phyloP scores from a whole-genome alignment of 2,797 vertebrate species.

The Danio tinwini region DNA sequence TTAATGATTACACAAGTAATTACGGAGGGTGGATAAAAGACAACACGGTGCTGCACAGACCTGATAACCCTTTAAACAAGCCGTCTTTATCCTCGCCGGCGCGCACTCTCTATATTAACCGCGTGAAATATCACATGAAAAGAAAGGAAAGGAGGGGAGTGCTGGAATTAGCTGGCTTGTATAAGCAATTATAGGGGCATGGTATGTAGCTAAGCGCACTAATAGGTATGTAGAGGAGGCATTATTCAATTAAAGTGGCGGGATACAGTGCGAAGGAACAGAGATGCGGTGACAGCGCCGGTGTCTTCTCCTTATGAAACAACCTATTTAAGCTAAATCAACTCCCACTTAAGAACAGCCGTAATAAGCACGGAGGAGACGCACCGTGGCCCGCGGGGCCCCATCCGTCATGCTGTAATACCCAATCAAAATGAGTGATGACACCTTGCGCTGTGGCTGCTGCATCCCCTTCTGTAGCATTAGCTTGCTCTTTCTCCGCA shows the following conservation, averaged over 20 bases:
- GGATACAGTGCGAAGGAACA: slow-evolving; percentile 81
- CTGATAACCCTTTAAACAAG: slow-evolving; percentile 58
- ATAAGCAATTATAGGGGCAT: slow-evolving; percentile 81
- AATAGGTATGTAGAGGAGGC: slow-evolving; percentile 82
- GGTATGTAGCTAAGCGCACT: slow-evolving; percentile 81
- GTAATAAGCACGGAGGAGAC: slow-evolving; percentile 87
- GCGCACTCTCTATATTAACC: slow-evolving; percentile 63
- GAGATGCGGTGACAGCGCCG: slow-evolving; percentile 80
- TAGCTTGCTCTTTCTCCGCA: slow-evolving; percentile 54
- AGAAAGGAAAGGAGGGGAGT: slow-evolving; percentile 66
- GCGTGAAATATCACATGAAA: slow-evolving; percentile 68
- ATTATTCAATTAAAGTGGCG: slow-evolving; percentile 90
- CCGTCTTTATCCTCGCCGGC: slow-evolving; percentile 46
- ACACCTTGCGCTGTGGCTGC: slow-evolving; percentile 79
- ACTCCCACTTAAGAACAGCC: slow-evolving; percentile 91
- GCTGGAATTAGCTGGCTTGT: slow-evolving; percentile 80
- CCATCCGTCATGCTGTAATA: slow-evolving; percentile 95
- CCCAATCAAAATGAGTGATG: slow-evolving; percentile 94
- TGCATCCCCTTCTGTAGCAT: slow-evolving; percentile 75
- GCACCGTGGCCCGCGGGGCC: slow-evolving; percentile 85
- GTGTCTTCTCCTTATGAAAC: slow-evolving; percentile 89
- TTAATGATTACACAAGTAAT: slow-evolving; percentile 62
- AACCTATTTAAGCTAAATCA: slow-evolving; percentile 96
- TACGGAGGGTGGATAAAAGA: slow-evolving; percentile 60
- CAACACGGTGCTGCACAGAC: slow-evolving; percentile 50